Evolutionary conservation across 2,797 vertebrate genomes (phyloP).

Genomic region (Cheirogaleus major): DNA sequence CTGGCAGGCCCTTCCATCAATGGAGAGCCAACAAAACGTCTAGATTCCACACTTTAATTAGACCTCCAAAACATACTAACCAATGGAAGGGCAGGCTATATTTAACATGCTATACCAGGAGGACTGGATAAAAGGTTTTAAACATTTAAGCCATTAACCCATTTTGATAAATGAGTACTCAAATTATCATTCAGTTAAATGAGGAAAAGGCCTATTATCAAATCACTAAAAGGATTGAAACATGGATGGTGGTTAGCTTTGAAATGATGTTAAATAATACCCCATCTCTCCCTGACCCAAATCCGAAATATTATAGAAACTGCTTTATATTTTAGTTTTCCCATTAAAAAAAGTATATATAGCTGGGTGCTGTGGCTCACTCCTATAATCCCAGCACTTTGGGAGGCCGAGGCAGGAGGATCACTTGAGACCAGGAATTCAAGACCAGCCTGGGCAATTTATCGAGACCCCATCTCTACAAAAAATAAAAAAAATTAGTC

Average conservation of each 20-base stretch:
- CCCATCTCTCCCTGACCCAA: background rate
- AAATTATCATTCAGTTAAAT: slow-evolving; percentile 3
- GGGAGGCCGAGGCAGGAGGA: background rate
- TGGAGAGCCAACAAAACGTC: background rate
- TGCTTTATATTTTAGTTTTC: background rate
- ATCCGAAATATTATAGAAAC: background rate
- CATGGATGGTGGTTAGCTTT: background rate
- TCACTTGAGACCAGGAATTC: background rate
- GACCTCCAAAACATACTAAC: background rate
- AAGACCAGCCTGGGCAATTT: background rate
- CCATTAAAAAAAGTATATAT: background rate
- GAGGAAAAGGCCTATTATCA: slow-evolving; percentile 1
- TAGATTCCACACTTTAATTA: background rate
- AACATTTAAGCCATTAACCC: background rate
- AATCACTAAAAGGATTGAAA: slow-evolving; percentile 2
- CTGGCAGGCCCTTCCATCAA: background rate
- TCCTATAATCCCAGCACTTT: background rate
- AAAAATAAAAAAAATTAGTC: background rate
- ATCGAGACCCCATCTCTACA: background rate
- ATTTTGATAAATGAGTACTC: background rate
- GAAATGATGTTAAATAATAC: background rate
- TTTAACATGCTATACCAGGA: background rate
- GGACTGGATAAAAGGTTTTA: background rate
- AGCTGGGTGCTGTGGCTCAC: background rate
- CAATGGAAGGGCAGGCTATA: background rate